Base-by-base conservation (phyloP, 2,888 invertebrate species). In the Caenorhabditis plicata region DNA sequence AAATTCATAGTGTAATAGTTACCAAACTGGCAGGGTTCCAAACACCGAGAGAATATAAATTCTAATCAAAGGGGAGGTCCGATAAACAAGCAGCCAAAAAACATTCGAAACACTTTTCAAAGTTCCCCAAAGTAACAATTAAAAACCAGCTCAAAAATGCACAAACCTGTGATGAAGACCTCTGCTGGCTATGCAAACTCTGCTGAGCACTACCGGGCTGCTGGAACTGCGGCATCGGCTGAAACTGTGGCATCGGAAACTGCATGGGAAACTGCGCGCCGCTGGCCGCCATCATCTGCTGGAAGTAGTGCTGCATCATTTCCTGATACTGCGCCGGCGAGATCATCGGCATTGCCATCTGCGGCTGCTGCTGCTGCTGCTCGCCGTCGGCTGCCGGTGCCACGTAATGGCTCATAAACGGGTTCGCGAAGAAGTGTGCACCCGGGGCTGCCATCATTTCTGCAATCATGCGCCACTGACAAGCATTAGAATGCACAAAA, bases 281-380 rank as follows among this genome's bases (percentile, higher is more conserved):
- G 29, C 49, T 43, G 39, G 66, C 68, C 11, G 63, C 58, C 67
- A 69, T 69, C 69, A 70, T 70, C 46, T 72, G 72, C 55, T 74
- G 73, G 52, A 79, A 67, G 60, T 79, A 79, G 40, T 78, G 75
- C 56, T 78, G 77, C 74, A 79, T 77, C 68, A 79, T 71, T 43
- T 79, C 75, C 52, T 78, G 78, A 52, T 79, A 79, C 31, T 78
- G 75, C 20, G 64, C 66, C 7, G 78, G 78, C 1, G 77, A 73
- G 41, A 75, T 73, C 15, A 53, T 68, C 64, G 44, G 67, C 58
- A 25, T 62, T 44, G 41, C 54, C 47, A 25, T 64, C 56, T 51
- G 57, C 60, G 31, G 55, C 15, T 46, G 46, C 31, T 44, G 8
- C n/a, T 42, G 42, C n/a, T 31, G 20, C 3, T 13, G 11, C n/a